phyloP scores from a whole-genome alignment of 2,797 vertebrate genomes.

The Lemur catta region DNA sequence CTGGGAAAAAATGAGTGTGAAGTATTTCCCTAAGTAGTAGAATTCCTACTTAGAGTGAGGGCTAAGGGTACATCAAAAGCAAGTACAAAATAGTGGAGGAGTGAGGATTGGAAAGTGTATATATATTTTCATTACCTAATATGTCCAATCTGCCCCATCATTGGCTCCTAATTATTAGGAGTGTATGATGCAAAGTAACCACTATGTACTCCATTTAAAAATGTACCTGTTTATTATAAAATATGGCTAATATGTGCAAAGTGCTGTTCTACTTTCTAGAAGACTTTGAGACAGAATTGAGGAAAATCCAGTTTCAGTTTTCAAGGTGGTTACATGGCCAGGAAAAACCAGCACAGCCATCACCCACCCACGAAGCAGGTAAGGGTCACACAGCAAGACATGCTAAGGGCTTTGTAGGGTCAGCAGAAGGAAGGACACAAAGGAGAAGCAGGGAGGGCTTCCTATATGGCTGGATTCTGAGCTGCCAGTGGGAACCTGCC shows the following conservation, averaged over 20 bases:
- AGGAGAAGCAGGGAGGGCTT: background rate
- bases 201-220: background rate
- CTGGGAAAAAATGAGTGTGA: background rate
- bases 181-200: background rate
- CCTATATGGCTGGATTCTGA: background rate
- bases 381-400: background rate
- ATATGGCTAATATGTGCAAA: background rate
- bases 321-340: background rate
- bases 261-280: background rate
- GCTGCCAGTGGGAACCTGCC: background rate
- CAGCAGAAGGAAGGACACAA: background rate
- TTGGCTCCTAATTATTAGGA: background rate
- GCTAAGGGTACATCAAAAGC: background rate
- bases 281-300: background rate
- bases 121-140: background rate
- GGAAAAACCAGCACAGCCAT: background rate
- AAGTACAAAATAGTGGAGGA: background rate
- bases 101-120: background rate
- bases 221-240: background rate
- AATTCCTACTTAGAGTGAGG: background rate
- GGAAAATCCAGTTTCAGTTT: background rate
- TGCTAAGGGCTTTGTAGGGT: background rate
- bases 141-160: background rate
- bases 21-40: background rate
- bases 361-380: background rate